Base-by-base conservation (phyloP, 2,113 vertebrate species). In the Lagenorhynchus albirostris region DNA sequence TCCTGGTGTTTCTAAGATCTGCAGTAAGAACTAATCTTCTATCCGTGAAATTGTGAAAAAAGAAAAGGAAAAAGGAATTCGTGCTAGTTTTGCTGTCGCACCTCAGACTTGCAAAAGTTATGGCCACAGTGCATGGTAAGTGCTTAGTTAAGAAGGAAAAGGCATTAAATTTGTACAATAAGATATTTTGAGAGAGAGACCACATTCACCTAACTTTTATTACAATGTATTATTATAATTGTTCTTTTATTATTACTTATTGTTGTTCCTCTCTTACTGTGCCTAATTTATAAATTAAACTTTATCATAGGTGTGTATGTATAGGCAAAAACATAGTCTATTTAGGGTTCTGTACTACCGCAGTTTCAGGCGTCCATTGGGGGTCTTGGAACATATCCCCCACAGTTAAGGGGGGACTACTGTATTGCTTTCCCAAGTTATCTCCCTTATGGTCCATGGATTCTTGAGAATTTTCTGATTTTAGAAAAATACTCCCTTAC, bases 401-500 rank as follows among this genome's bases (percentile, higher is more conserved):
- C 33, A 7, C n/a, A 9, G 77, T 36, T 55, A 55, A 79, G 76
- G 50, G 31, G 33, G 33, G 18, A 26, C 36, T 58, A 6, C n/a
- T n/a, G 0, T 58, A 87, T n/a, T 83, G 23, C 23, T 92, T 94
- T 67, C 55, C 38, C 50, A 89, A 47, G 25, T 38, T 38, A 74
- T 81, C 55, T 91, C 44, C 20, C 18, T 81, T 79, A 50, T 10
- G 53, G 44, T 62, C 23, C 26, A 8, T 20, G 29, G 31, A 71
- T 67, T 82, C 90, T 80, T 90, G 47, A 91, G 53, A 87, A 76
- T 63, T 47, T 92, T 44, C 74, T 87, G n/a, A 95, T 89, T 96
- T 96, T 96, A 93, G 33, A 91, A 90, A 81, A 83, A 67, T 55
- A 14, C 3, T 71, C 26, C 31, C 23, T 31, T 80, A 33, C 17